Percentiles rank a stretch among this genome's conserved stretches.
phyloP scores from a whole-genome alignment of 2,888 invertebrate species.

The Pasiphila rectangulata region DNA sequence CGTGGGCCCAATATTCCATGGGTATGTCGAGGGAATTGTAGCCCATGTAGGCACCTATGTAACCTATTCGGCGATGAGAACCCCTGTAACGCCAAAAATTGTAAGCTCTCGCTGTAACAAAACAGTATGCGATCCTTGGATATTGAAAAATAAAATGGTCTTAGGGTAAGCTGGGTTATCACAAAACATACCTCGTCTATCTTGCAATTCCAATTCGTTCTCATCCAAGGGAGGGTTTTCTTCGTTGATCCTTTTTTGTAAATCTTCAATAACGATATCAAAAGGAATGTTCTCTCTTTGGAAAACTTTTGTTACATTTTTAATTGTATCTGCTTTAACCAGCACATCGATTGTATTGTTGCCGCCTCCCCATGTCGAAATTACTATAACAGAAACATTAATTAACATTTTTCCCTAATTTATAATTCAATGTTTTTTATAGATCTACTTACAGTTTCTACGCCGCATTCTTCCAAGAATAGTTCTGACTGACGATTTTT shows the following conservation, averaged over 20 bases:
- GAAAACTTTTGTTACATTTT: slow-evolving; percentile 83
- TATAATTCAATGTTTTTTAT: neutral
- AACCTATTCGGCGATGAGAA: slow-evolving; percentile 62
- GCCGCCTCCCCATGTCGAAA: slow-evolving; percentile 85
- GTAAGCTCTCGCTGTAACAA: slow-evolving; percentile 81
- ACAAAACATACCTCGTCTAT: slow-evolving; percentile 82
- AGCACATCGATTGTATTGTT: slow-evolving; percentile 84
- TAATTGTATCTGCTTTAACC: slow-evolving; percentile 83
- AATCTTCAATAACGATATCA: slow-evolving; percentile 87
- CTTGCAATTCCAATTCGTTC: slow-evolving; percentile 84
- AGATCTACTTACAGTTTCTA: slow-evolving; percentile 60
- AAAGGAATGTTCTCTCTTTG: slow-evolving; percentile 83
- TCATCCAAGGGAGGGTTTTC: slow-evolving; percentile 88
- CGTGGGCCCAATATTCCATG: slow-evolving; percentile 81
- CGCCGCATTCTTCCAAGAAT: slow-evolving; percentile 57
- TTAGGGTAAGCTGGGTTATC: neutral
- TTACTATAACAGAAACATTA: slow-evolving; percentile 65
- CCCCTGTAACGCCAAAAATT: slow-evolving; percentile 81
- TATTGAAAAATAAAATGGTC: slow-evolving; percentile 39
- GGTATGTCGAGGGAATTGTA: slow-evolving; percentile 78
- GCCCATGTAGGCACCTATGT: slow-evolving; percentile 74
- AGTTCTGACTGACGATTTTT: slow-evolving; percentile 69
- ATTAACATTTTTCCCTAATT: neutral
- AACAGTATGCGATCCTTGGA: slow-evolving; percentile 65
- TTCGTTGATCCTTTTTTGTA: slow-evolving; percentile 88